Evolutionary conservation across 2,888 invertebrate species (phyloP).

Genomic region (Thera obeliscata): DNA sequence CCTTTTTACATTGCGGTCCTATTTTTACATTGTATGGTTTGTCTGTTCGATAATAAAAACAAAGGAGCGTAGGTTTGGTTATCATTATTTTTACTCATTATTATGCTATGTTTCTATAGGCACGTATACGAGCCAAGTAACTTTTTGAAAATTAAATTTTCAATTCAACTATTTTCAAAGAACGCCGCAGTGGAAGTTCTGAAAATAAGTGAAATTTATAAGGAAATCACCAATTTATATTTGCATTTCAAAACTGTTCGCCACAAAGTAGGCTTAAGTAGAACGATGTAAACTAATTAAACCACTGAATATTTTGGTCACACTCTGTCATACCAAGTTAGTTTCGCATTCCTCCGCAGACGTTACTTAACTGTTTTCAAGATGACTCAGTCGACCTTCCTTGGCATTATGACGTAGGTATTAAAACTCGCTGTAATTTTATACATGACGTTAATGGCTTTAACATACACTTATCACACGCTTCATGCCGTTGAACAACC

Average conservation of each 20-base stretch:
- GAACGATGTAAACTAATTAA: conserved; percentile 38
- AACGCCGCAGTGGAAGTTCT: too few species aligned
- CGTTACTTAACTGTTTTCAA: conserved; percentile 30
- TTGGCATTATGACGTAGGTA: conserved; percentile 21
- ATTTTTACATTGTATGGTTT: too few species aligned
- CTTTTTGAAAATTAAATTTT: too few species aligned
- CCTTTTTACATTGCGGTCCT: neutral
- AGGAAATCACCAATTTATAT: neutral
- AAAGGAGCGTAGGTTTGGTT: too few species aligned
- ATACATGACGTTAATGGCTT: conserved; percentile 12
- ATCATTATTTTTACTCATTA: too few species aligned
- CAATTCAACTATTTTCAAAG: too few species aligned
- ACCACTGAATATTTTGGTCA: conserved; percentile 42
- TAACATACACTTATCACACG: conserved; percentile 11
- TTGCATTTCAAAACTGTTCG: conserved; percentile 11
- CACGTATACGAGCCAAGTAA: too few species aligned
- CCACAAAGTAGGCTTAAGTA: conserved; percentile 21
- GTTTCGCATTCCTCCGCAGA: conserved; percentile 37
- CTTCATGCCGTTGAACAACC: conserved; percentile 5
- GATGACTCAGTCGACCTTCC: conserved; percentile 30
- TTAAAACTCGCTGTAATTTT: conserved; percentile 22
- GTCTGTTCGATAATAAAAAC: too few species aligned
- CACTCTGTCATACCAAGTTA: conserved; percentile 38
- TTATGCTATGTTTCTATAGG: too few species aligned
- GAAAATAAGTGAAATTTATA: too few species aligned